A percentile compares a stretch with the other conserved stretches of the same genome.
These are phyloP conservation scores for Marasmarcha lunaedactyla DNA, from an alignment of 2,888 invertebrate genomes.

Conservation along the genomic window DNA sequence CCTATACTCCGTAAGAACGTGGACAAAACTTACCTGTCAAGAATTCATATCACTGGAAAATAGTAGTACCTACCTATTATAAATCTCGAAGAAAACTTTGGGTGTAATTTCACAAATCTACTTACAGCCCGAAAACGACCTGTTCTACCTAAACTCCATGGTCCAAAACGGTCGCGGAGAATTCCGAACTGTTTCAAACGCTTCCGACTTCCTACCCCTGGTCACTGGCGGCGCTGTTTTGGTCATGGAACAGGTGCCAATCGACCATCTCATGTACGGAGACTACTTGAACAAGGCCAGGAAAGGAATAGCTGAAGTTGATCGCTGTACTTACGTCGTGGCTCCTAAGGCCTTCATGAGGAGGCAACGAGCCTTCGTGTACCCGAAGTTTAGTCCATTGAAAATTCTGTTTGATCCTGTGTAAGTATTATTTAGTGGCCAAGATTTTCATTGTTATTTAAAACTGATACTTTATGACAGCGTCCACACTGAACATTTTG, in stretches of 20 bases:
- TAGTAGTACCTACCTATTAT: too few species aligned
- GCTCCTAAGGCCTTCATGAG: slow-evolving; percentile 76
- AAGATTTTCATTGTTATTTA: background rate
- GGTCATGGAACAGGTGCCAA: slow-evolving; percentile 77
- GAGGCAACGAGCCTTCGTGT: slow-evolving; percentile 79
- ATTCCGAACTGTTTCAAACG: slow-evolving; percentile 33
- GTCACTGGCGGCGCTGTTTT: slow-evolving; percentile 46
- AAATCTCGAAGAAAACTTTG: too few species aligned
- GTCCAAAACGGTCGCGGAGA: slow-evolving; percentile 43
- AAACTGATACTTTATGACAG: slow-evolving; percentile 1
- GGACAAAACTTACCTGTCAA: too few species aligned
- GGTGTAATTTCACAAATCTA: too few species aligned
- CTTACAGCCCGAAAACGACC: slow-evolving; percentile 43
- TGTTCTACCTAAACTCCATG: slow-evolving; percentile 50
- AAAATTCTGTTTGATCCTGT: slow-evolving; percentile 74
- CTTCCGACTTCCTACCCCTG: slow-evolving; percentile 33
- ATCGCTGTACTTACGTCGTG: slow-evolving; percentile 82
- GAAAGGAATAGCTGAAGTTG: slow-evolving; percentile 66
- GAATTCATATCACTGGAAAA: too few species aligned
- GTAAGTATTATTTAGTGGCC: slow-evolving; percentile 73
- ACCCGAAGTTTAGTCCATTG: slow-evolving; percentile 72
- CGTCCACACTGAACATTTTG: too few species aligned
- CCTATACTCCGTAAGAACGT: too few species aligned
- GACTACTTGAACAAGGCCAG: slow-evolving; percentile 76
- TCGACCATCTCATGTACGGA: slow-evolving; percentile 76